A percentile compares a stretch with the other conserved stretches of the same genome.
Conservation (phyloP, 1,140 invertebrate genomes). For the Akabosia matsudoensis region DNA sequence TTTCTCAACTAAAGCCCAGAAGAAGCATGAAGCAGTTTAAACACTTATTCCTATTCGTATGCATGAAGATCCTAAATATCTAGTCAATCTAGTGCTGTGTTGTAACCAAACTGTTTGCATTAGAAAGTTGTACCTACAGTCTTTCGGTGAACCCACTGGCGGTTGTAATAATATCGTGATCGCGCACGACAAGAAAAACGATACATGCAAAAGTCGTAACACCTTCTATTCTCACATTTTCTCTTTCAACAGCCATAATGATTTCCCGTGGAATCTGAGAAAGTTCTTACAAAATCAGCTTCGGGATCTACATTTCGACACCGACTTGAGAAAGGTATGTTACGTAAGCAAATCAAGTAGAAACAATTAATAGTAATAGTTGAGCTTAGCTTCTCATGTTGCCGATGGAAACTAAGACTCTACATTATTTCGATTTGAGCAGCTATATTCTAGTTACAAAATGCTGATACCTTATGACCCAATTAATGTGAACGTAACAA, state of each 20-base stretch:
- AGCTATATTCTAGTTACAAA: too few species aligned
- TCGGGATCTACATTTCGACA: conserved; percentile 50
- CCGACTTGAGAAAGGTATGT: conserved; percentile 49
- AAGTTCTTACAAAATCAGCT: conserved; percentile 54
- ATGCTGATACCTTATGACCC: too few species aligned
- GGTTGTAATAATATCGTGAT: neutral
- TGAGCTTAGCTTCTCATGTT: too few species aligned
- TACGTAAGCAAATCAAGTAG: neutral
- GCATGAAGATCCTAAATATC: too few species aligned
- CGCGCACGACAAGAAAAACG: neutral
- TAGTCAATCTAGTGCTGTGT: too few species aligned
- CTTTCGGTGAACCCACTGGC: neutral
- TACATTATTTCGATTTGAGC: too few species aligned
- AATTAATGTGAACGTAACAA: too few species aligned
- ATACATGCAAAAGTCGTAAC: neutral
- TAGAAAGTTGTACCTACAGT: neutral
- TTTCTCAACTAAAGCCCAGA: too few species aligned
- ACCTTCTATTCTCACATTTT: neutral
- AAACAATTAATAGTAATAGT: neutral
- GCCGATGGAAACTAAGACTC: too few species aligned
- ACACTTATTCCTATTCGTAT: too few species aligned
- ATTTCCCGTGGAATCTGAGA: conserved; percentile 54
- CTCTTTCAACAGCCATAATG: conserved; percentile 54
- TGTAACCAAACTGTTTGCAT: too few species aligned
- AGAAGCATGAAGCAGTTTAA: too few species aligned